Percentiles rank a stretch among this genome's conserved stretches.
Conservation (phyloP, 1,140 invertebrate genomes). For the Acyrthosiphon pisum region DNA sequence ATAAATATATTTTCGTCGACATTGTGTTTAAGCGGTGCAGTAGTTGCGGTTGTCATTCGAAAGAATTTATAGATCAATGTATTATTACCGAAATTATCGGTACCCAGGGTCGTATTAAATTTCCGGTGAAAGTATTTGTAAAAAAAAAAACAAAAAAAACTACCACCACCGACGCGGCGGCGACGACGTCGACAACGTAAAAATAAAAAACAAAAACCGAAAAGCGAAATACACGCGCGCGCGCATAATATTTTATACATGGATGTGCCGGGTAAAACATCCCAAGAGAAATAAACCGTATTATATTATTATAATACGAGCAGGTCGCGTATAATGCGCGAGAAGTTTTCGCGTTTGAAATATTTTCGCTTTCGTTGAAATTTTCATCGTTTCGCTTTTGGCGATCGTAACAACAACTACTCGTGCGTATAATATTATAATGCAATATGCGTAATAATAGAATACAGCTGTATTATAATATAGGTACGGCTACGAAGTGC, state of each 20-base stretch:
- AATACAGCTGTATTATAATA: too few species aligned
- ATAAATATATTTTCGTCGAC: not conserved
- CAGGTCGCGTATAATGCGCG: not conserved
- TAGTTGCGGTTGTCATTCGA: not conserved
- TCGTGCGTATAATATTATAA: too few species aligned
- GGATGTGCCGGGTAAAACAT: not conserved
- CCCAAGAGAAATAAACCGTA: slow-evolving; percentile 8
- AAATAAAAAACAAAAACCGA: not conserved
- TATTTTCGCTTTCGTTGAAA: not conserved
- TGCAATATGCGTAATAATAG: too few species aligned
- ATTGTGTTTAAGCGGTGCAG: not conserved
- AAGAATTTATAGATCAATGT: slow-evolving; percentile 1
- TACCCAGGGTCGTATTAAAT: not conserved
- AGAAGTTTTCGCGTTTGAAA: not conserved
- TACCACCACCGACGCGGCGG: not conserved
- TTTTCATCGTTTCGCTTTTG: not conserved
- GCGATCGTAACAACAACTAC: not conserved
- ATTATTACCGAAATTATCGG: not conserved
- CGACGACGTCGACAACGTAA: not conserved
- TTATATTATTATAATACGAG: not conserved
- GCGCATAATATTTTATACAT: not conserved
- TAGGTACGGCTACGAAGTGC: too few species aligned
- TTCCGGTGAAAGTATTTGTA: slow-evolving; percentile 11
- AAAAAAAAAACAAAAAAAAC: not conserved
- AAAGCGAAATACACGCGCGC: not conserved